Evolutionary conservation across 2,797 vertebrate species (phyloP).

Genomic region (Hyperoplus lanceolatus): DNA sequence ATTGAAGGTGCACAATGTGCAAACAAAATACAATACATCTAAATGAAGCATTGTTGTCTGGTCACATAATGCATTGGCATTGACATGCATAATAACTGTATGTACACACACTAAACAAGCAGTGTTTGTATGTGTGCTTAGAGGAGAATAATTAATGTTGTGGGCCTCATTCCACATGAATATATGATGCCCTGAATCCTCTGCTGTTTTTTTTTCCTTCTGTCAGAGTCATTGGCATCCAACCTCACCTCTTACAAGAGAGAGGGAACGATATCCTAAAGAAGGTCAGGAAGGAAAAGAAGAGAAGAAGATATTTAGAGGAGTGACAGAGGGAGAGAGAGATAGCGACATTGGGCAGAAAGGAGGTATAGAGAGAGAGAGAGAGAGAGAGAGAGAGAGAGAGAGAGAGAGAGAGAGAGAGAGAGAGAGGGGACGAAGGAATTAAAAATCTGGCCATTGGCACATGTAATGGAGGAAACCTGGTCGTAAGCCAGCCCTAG

Average conservation of each 20-base stretch:
- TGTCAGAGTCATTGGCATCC: constrained; percentile 64
- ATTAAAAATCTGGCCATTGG: constrained; percentile 44
- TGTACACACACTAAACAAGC: constrained; percentile 27
- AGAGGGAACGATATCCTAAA: constrained; percentile 19
- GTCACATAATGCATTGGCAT: constrained; percentile 22
- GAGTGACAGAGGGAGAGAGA: constrained; percentile 6
- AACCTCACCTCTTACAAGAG: constrained; percentile 48
- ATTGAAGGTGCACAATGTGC: neutral
- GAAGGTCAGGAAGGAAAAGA: neutral
- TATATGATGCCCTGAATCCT: constrained; percentile 66
- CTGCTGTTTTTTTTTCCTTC: constrained; percentile 37
- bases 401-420: constrained; percentile 8
- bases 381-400: constrained; percentile 7
- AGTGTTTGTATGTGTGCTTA: constrained; percentile 40
- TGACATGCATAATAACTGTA: neutral
- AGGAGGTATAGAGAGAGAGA: neutral
- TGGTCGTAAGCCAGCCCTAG: constrained; percentile 64
- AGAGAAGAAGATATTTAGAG: neutral
- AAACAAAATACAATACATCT: constrained; percentile 27
- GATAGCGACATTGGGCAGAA: constrained; percentile 3
- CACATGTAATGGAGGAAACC: constrained; percentile 42
- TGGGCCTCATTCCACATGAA: constrained; percentile 60
- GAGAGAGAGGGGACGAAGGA: neutral
- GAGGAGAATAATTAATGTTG: constrained; percentile 73
- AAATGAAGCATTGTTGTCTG: constrained; percentile 3